phyloP scores from a whole-genome alignment of 37 sponge, comb jelly and placozoan genomes.

The Corticium candelabrum region DNA sequence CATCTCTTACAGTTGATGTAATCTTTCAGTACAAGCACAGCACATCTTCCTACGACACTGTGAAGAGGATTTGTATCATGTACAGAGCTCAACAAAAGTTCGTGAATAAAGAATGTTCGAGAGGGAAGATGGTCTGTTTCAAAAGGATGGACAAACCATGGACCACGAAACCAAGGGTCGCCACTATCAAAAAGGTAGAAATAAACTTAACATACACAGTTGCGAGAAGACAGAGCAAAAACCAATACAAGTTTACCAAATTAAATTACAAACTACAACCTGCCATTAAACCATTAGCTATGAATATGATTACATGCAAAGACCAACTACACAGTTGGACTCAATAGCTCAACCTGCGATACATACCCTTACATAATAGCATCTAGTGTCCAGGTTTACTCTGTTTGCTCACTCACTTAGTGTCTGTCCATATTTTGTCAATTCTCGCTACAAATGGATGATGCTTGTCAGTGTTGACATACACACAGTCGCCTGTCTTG shows the following conservation, averaged over 20 bases:
- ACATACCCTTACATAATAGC: no score
- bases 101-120: slow-evolving; percentile 62
- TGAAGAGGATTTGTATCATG: slow-evolving; percentile 90
- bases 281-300: no score
- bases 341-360: no score
- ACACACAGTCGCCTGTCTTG: slow-evolving; percentile 93
- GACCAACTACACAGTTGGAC: no score
- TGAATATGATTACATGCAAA: no score
- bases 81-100: slow-evolving; percentile 77
- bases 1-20: slow-evolving; percentile 62
- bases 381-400: no score
- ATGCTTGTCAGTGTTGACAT: slow-evolving; percentile 72
- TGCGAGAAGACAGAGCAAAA: background rate
- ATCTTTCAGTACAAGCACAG: slow-evolving; percentile 46
- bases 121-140: slow-evolving; percentile 71
- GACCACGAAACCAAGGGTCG: slow-evolving; percentile 82
- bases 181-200: slow-evolving; percentile 20
- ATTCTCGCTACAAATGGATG: slow-evolving; percentile 80
- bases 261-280: no score
- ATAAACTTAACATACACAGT: background rate
- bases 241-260: no score
- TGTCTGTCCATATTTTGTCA: slow-evolving; percentile 86
- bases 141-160: slow-evolving; percentile 77
- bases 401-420: slow-evolving; percentile 50
- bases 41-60: slow-evolving; percentile 65